These are phyloP conservation scores for Mionectes macconnelli DNA, from an alignment of 2,113 vertebrate genomes.

Conservation along the genomic window DNA sequence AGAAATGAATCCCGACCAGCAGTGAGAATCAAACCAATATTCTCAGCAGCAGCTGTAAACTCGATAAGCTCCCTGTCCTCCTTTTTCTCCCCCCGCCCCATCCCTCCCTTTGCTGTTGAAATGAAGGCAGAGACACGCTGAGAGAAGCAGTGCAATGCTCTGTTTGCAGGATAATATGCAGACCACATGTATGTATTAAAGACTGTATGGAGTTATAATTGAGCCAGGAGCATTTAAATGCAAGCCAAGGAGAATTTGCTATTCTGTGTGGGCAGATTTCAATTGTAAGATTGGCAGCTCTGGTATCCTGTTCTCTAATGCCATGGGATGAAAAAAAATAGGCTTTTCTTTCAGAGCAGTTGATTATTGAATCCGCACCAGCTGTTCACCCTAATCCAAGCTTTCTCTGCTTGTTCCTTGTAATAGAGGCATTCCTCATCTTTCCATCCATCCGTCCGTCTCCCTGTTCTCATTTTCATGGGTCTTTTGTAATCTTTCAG, in stretches of 20 bases:
- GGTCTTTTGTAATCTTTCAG: neutral
- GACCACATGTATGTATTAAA: constrained; percentile 35
- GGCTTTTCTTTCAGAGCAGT: constrained; percentile 63
- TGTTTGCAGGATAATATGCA: constrained; percentile 17
- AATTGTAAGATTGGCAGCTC: constrained; percentile 72
- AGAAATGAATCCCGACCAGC: neutral
- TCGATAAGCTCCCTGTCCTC: constrained; percentile 18
- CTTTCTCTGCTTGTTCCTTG: constrained; percentile 15
- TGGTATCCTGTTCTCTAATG: constrained; percentile 73
- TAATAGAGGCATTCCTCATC: constrained; percentile 31
- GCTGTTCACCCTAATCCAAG: constrained; percentile 69
- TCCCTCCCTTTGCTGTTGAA: constrained; percentile 4
- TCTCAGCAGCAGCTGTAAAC: constrained; percentile 29
- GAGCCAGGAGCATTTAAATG: constrained; percentile 59
- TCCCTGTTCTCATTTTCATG: neutral
- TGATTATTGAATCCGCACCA: constrained; percentile 64
- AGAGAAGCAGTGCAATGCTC: neutral
- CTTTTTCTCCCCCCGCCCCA: neutral
- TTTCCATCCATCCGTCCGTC: neutral
- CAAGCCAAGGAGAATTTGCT: constrained; percentile 65
- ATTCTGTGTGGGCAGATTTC: constrained; percentile 72
- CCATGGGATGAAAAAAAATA: constrained; percentile 58
- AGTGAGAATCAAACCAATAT: constrained; percentile 15
- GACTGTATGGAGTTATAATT: constrained; percentile 46
- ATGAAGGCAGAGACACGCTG: constrained; percentile 18